Percentiles rank a stretch among this genome's conserved stretches.
phyloP scores from a whole-genome alignment of 37 sponge, comb jelly and placozoan genomes.

The Hormiphora californensis region DNA sequence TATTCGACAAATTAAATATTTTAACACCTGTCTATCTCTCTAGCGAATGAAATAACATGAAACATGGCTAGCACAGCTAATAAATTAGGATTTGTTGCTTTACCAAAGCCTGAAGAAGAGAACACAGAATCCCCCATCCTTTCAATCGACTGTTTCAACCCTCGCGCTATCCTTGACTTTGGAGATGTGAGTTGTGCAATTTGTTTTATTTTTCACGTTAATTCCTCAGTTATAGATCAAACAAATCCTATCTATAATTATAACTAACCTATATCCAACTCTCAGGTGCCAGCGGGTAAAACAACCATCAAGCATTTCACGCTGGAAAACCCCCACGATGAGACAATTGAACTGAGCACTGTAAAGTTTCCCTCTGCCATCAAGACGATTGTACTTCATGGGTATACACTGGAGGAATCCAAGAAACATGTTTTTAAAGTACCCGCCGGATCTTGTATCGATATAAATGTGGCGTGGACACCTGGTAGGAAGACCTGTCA shows the following conservation, averaged over 20 bases:
- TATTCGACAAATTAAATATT: no score
- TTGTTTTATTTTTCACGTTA: slow-evolving; percentile 1
- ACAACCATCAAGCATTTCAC: neutral
- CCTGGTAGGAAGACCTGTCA: neutral
- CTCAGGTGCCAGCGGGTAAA: slow-evolving; percentile 25
- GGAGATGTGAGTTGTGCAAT: slow-evolving; percentile 30
- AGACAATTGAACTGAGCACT: neutral
- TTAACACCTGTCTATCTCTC: no score
- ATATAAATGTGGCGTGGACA: slow-evolving; percentile 9
- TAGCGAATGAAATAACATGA: no score
- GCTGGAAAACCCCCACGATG: neutral
- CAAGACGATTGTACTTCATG: neutral
- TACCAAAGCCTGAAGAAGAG: neutral
- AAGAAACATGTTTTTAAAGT: neutral
- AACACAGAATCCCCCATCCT: neutral
- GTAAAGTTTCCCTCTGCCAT: neutral
- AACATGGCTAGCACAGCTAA: no score
- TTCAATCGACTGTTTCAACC: neutral
- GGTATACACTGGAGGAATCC: neutral
- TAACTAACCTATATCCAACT: neutral
- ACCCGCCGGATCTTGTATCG: neutral
- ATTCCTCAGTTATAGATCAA: neutral
- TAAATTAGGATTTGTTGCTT: neutral
- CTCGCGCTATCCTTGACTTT: slow-evolving; percentile 20
- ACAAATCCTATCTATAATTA: no score